Evolutionary conservation across 2,113 vertebrate species (phyloP), one percentile per base, ranked within the genome.

Genomic region (Microcebus ravelobensis): DNA sequence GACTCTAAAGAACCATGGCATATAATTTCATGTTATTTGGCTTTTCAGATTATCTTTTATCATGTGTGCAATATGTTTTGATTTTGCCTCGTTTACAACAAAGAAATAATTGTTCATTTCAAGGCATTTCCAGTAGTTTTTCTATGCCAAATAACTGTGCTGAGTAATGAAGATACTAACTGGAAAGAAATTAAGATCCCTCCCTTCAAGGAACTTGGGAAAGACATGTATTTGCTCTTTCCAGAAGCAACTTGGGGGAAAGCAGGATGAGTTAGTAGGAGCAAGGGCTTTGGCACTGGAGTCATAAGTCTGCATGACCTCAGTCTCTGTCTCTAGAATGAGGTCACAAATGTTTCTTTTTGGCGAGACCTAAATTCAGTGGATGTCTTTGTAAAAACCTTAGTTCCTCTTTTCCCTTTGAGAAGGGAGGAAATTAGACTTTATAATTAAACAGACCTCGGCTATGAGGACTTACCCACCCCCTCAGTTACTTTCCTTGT

Each of bases 81-180:
- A 11, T 83, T 97, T 93, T 90, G 45, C 39, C 71, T 93, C 15
- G 77, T 68, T 90, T 52, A 36, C 57, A 76, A 42, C 63, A 48
- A 14, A 39, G 36, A 86, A 70, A 42, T 68, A 70, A 42, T 68
- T 77, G 29, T 83, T 50, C 9, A 79, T 55, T 73, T 89, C 39
- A n/a, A n/a, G 45, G 87, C 11, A 63, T 48, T 70, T 55, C 63
- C 34, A 86, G 27, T 14, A 29, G 61, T 63, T 63, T 29, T 63
- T 63, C 23, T 63, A 63, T 63, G 61, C 61, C 61, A 63, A 13
- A 29, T 29, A 63, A 52, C 10, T 93, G 0, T 87, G n/a, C 50
- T 57, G 31, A 3, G 48, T 39, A 18, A 25, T 61, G 5, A 2
- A 74, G 36, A n/a, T 23, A 31, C 8, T 55, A 87, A 17, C 48